Evolutionary conservation across 53 echinoderm and acorn worm genomes (phyloP).

Genomic region (Holothuria scabra): DNA sequence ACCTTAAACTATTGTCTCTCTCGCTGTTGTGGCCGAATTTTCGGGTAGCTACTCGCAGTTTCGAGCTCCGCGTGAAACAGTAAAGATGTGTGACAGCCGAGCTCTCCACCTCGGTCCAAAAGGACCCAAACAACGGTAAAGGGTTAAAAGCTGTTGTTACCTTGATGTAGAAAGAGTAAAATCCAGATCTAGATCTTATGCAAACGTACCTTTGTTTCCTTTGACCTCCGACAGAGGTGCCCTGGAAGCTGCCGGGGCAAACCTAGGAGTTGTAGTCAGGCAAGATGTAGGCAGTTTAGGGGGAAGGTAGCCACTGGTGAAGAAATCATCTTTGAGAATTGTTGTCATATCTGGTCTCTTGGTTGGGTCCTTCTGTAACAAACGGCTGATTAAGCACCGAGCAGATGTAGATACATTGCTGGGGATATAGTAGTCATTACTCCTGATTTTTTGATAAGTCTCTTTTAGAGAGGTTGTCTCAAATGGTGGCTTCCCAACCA

Average conservation of each 20-base stretch:
- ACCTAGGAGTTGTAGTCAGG: conserved; percentile 88
- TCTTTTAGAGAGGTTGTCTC: conserved; percentile 92
- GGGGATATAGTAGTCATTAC: conserved; percentile 90
- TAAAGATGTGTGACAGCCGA: too few relatives aligned
- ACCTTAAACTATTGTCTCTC: too few relatives aligned
- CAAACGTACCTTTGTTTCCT: conserved; percentile 17
- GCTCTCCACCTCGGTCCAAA: too few relatives aligned
- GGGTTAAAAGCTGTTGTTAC: too few relatives aligned
- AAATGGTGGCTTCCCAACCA: conserved; percentile 99
- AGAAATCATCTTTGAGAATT: conserved; percentile 84
- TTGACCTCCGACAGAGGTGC: conserved; percentile 84
- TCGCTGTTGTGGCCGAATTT: too few relatives aligned
- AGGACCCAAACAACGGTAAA: too few relatives aligned
- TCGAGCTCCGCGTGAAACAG: too few relatives aligned
- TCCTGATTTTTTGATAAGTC: conserved; percentile 85
- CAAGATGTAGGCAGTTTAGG: conserved; percentile 86
- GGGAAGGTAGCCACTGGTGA: conserved; percentile 84
- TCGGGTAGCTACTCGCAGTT: too few relatives aligned
- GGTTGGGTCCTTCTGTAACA: conserved; percentile 70
- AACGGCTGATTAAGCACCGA: conserved; percentile 69
- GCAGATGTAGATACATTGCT: conserved; percentile 68
- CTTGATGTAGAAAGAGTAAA: too few relatives aligned
- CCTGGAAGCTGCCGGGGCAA: conserved; percentile 57
- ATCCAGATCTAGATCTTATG: too few relatives aligned
- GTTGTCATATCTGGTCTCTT: conserved; percentile 67